Base-by-base conservation (phyloP, 2,797 vertebrate species). In the Dromococcyx pavoninus region DNA sequence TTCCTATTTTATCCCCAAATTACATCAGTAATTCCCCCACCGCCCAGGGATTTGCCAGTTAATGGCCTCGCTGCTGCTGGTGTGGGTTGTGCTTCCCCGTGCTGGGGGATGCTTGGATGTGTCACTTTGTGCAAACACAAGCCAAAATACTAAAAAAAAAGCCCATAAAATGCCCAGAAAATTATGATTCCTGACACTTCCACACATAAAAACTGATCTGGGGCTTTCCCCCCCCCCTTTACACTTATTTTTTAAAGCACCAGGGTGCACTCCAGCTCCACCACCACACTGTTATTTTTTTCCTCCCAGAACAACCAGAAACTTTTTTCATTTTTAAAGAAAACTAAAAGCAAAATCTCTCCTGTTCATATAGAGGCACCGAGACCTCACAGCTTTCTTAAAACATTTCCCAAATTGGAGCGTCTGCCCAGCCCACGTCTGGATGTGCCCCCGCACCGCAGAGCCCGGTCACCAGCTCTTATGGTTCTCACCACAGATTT, bases 301-400 rank as follows among this genome's bases (percentile, higher is more conserved):
- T 13, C 33, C 27, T 66, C 84, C 33, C 11, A 11, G n/a, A 89
- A 62, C 3, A 27, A 6, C 7, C 24, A 57, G 46, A 69, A 91
- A 60, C 18, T 67, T 57, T 17, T 72, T 80, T 76, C 39, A 24
- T 57, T 33, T n/a, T 23, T 24, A 24, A 33, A 5, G 54, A 79
- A 30, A 51, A 33, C 15, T 19, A 54, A 43, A 94, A 90, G 73
- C 35, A 48, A 83, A 70, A 91, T 62, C 44, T 61, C 53, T 77
- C 48, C 65, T 77, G 64, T 86, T 89, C 79, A 11, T 24, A 70
- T 9, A 60, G 65, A 89, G 48, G 90, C 90, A 79, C 27, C 3
- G 5, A 83, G 70, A 89, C 75, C 86, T 94, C 93, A 60, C 93
- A 91, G 92, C 21, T 95, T 93, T 33, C 82, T 54, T 13, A 18